Percentiles rank a stretch among this genome's conserved stretches.
These are phyloP conservation scores for Poecile montanus DNA, from an alignment of 2,797 vertebrate species.

Conservation along the genomic window DNA sequence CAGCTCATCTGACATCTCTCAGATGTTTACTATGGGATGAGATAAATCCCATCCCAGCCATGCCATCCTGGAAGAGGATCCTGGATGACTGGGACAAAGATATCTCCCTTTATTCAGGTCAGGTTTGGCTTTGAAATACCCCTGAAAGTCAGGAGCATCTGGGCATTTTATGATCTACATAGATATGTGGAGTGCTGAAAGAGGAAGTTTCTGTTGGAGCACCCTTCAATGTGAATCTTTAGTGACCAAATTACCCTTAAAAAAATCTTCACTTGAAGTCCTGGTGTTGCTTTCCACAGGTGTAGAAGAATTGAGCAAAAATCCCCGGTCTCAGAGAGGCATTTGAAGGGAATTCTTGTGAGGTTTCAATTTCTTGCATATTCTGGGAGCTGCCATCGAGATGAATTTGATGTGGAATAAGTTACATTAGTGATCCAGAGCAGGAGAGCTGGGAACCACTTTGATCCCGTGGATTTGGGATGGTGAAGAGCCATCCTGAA, in stretches of 20 bases:
- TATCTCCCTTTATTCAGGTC: background rate
- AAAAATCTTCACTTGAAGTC: background rate
- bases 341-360: background rate
- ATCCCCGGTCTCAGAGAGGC: accelerated
- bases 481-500: background rate
- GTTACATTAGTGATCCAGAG: background rate
- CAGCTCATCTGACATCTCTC: background rate
- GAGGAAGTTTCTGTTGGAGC: background rate
- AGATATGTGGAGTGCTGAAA: background rate
- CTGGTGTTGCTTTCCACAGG: background rate
- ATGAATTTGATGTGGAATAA: background rate
- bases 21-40: background rate
- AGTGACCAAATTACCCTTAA: background rate
- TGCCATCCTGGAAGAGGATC: background rate
- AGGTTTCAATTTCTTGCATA: accelerated
- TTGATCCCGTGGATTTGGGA: background rate
- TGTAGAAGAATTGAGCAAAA: background rate
- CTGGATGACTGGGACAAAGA: background rate
- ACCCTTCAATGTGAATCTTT: background rate
- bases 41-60: background rate
- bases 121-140: background rate
- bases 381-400: background rate
- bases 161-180: background rate
- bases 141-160: background rate
- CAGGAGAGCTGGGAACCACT: background rate